Evolutionary conservation across 2,113 vertebrate genomes (phyloP), one percentile per base, ranked within the genome.

Genomic region (Anas platyrhynchos): DNA sequence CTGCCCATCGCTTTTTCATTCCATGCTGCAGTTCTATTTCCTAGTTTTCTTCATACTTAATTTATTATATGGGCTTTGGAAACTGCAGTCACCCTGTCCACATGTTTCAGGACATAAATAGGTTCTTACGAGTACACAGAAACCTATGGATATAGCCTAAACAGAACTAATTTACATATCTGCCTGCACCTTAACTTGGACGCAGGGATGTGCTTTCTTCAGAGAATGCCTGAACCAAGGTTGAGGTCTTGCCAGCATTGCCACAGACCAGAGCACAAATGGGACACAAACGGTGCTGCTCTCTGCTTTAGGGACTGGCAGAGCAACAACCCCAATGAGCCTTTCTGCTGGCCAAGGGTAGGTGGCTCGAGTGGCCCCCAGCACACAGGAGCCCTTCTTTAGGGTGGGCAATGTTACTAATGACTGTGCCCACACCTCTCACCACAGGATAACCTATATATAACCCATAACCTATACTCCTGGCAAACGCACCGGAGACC

Each of bases 181-280:
- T 68, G 43, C 25, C 56, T 61, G 13, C 4, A 38, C 12, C 27
- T 36, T 26, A 32, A 18, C 13, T 31, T n/a, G 61, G 43, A 68
- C 10, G 15, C 23, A 71, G 73, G 52, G 10, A 16, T 21, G 38
- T 86, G 13, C 17, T 68, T 63, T 79, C 71, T 69, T 12, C 48
- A 65, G 48, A 73, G 44, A 62, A 9, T 3, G 1, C 29, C 13
- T 43, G 34, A 72, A 23, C 16, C 10, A 21, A 84, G 26, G 62
- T 46, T 20, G 43, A 61, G 22, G 34, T 65, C 61, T 62, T 93
- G 69, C 38, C 3, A 5, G 34, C 34, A 38, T 21, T 77, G 34
- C 16, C 43, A 34, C 56, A 52, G 66, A 5, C 48, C 43, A 16
- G 6, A 78, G 22, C 0, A 0, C 0, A 0, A 50, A 75, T 8